Percentiles rank a stretch among this genome's conserved stretches.
phyloP scores from a whole-genome alignment of 2,113 vertebrate genomes.

The Sinocyclocheilus grahami region DNA sequence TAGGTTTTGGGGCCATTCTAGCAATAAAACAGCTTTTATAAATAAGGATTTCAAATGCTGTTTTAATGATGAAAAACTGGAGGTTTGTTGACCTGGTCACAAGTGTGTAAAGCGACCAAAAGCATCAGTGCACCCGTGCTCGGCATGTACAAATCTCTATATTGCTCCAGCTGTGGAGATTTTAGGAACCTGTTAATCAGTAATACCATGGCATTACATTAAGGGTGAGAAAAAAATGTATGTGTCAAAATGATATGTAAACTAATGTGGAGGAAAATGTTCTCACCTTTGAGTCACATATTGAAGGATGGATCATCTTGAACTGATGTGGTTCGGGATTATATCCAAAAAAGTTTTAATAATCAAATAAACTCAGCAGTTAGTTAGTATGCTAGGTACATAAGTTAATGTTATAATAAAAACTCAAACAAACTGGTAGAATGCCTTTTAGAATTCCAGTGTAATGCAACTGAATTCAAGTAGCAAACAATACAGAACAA shows the following conservation, averaged over 20 bases:
- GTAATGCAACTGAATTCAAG: neutral
- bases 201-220: neutral
- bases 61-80: neutral
- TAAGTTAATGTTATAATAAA: neutral
- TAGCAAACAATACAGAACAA: neutral
- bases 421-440: neutral
- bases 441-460: neutral
- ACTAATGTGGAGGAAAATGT: neutral
- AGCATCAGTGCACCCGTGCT: conserved; percentile 85
- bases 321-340: conserved; percentile 72
- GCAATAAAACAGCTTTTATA: neutral
- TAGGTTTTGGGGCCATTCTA: neutral
- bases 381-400: no score
- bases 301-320: conserved; percentile 79
- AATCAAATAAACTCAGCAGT: neutral
- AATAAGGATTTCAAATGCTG: neutral
- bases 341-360: conserved; percentile 71
- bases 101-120: conserved; percentile 80
- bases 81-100: conserved; percentile 79
- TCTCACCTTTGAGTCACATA: conserved; percentile 77
- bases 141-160: conserved; percentile 78
- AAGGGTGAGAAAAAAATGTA: neutral
- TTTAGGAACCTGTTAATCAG: conserved; percentile 77
- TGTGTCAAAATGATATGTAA: neutral
- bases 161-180: conserved; percentile 69